Evolutionary conservation across 2,797 vertebrate genomes (phyloP).

Genomic region (Sebastes cheni): DNA sequence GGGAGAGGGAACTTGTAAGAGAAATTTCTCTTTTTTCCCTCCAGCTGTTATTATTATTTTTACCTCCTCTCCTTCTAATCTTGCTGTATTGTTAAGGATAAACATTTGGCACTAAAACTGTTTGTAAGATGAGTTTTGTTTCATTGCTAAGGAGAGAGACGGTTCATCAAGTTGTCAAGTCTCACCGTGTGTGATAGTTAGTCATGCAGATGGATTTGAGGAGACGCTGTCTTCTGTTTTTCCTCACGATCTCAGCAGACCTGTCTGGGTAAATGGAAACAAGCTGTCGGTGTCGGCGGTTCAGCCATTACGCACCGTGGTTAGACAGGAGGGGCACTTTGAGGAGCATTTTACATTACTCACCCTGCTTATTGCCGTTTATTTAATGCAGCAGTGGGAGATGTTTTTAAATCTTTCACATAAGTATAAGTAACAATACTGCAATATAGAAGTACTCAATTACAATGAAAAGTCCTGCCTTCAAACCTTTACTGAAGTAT

Average conservation of each 20-base stretch:
- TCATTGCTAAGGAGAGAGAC: conserved; percentile 21
- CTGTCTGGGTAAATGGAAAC: conserved; percentile 42
- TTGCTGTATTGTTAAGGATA: conserved; percentile 29
- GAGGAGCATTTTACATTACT: conserved; percentile 12
- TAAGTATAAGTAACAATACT: background rate
- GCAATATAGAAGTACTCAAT: background rate
- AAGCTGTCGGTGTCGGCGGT: conserved; percentile 19
- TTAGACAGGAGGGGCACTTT: conserved; percentile 20
- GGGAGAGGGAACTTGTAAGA: background rate
- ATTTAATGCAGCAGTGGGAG: background rate
- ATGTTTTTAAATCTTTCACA: background rate
- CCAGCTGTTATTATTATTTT: background rate
- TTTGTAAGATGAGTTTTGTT: conserved; percentile 34
- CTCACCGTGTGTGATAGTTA: conserved; percentile 43
- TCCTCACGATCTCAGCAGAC: conserved; percentile 27
- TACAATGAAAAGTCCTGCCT: background rate
- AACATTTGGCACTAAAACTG: conserved; percentile 40
- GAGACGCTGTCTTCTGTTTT: conserved; percentile 34
- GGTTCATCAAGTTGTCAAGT: conserved; percentile 42
- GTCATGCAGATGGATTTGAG: conserved; percentile 64
- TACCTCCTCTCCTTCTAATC: background rate
- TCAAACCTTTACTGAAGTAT: background rate
- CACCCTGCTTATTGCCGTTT: background rate
- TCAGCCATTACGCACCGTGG: conserved; percentile 16
- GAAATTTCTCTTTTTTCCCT: background rate